phyloP scores from a whole-genome alignment of 2,797 vertebrate species.

The Syncerus caffer region DNA sequence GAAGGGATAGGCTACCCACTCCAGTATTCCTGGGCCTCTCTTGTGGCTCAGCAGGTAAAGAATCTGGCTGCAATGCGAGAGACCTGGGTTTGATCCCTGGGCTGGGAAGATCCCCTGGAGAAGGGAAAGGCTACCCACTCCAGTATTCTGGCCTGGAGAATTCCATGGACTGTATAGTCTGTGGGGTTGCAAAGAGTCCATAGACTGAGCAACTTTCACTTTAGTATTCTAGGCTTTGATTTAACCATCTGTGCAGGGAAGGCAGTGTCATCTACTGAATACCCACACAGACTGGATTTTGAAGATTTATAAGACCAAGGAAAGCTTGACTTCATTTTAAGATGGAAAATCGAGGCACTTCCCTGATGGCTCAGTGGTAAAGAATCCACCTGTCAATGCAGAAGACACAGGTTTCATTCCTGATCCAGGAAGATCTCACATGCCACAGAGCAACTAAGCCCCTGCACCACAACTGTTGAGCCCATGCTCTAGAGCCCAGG shows the following conservation, averaged over 20 bases:
- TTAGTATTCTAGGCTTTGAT: not conserved
- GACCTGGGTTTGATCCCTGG: not conserved
- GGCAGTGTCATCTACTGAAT: too few species aligned
- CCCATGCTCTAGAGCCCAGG: not conserved
- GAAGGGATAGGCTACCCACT: not conserved
- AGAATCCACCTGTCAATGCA: not conserved
- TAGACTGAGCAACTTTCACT: not conserved
- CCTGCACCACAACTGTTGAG: not conserved
- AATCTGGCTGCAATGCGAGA: not conserved
- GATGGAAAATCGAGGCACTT: not conserved
- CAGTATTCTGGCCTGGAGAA: not conserved
- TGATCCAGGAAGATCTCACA: not conserved
- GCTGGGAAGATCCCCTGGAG: not conserved
- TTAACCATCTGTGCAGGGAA: not conserved
- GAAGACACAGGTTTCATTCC: not conserved
- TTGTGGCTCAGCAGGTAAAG: not conserved
- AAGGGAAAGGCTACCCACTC: not conserved
- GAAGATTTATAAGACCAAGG: not conserved
- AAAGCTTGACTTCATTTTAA: not conserved
- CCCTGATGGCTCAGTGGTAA: not conserved
- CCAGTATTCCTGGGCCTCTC: not conserved
- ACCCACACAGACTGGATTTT: not conserved
- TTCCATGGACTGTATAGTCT: not conserved
- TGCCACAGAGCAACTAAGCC: not conserved
- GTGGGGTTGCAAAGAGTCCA: not conserved